phyloP scores from a whole-genome alignment of 2,113 vertebrate species.

The Dicentrarchus labrax region DNA sequence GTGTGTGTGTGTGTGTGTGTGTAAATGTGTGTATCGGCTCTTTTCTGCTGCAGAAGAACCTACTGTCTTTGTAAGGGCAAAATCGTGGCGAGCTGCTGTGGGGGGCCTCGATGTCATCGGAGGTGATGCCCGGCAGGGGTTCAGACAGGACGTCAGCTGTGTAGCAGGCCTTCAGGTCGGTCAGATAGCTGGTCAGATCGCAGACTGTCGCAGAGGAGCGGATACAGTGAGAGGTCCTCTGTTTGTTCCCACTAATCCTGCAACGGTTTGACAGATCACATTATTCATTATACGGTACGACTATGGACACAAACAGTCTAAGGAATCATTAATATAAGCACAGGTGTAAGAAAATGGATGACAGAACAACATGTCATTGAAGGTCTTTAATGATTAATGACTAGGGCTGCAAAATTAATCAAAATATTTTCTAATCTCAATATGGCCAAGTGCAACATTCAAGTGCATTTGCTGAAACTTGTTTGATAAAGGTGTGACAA shows the following conservation, averaged over 20 bases:
- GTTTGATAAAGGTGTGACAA: too few species aligned
- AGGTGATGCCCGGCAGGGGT: fast-evolving
- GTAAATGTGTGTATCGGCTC: background rate
- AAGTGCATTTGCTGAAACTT: too few species aligned
- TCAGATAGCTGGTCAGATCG: conserved; percentile 86
- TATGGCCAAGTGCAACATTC: too few species aligned
- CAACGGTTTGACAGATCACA: conserved; percentile 31
- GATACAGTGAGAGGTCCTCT: conserved; percentile 83
- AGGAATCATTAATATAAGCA: too few species aligned
- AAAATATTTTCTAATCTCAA: too few species aligned
- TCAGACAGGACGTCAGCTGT: conserved; percentile 86
- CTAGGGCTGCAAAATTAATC: too few species aligned
- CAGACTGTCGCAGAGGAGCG: conserved; percentile 81
- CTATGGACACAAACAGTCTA: background rate
- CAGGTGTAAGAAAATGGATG: background rate
- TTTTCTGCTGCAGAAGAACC: conserved; percentile 65
- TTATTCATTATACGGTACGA: background rate
- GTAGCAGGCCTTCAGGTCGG: conserved; percentile 81
- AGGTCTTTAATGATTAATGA: too few species aligned
- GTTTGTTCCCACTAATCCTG: conserved; percentile 71
- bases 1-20: background rate
- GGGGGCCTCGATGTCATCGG: conserved; percentile 76
- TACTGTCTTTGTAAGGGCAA: conserved; percentile 91
- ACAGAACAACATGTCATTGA: background rate
- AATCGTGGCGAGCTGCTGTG: conserved; percentile 81